These are phyloP conservation scores for Hydrolagus affinis DNA, from an alignment of 2,113 vertebrate genomes.

Conservation along the genomic window DNA sequence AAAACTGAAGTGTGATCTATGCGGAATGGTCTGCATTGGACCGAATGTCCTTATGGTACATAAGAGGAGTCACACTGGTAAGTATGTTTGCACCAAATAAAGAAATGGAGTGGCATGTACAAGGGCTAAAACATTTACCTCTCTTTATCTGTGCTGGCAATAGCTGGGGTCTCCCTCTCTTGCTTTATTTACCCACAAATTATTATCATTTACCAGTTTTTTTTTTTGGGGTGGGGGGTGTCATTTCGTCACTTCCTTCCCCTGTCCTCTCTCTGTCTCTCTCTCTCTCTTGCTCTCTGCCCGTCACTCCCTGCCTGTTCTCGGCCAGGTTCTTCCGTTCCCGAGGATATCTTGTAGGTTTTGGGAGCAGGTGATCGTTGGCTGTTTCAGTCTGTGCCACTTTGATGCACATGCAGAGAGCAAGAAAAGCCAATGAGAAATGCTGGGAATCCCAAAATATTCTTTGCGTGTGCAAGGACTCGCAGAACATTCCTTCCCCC, in stretches of 20 bases:
- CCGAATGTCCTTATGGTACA: constrained; percentile 97
- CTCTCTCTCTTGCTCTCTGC: too few species aligned
- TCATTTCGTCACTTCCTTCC: too few species aligned
- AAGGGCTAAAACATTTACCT: constrained; percentile 9
- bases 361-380: background rate
- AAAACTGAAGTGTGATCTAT: constrained; percentile 89
- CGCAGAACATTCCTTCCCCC: background rate
- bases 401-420: background rate
- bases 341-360: background rate
- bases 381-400: background rate
- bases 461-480: background rate
- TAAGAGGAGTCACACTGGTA: constrained; percentile 94
- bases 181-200: constrained; percentile 18
- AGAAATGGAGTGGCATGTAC: constrained; percentile 28
- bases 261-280: too few species aligned
- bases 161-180: background rate
- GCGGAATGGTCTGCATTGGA: constrained; percentile 92
- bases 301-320: too few species aligned
- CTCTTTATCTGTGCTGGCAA: constrained; percentile 19
- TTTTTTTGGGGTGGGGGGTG: too few species aligned
- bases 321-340: background rate
- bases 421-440: background rate
- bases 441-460: background rate
- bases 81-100: constrained; percentile 39
- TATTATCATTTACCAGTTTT: too few species aligned